A percentile compares a stretch with the other conserved stretches of the same genome.
Conservation (phyloP, 2,888 invertebrate genomes). For the Mesorhabditis belari region DNA sequence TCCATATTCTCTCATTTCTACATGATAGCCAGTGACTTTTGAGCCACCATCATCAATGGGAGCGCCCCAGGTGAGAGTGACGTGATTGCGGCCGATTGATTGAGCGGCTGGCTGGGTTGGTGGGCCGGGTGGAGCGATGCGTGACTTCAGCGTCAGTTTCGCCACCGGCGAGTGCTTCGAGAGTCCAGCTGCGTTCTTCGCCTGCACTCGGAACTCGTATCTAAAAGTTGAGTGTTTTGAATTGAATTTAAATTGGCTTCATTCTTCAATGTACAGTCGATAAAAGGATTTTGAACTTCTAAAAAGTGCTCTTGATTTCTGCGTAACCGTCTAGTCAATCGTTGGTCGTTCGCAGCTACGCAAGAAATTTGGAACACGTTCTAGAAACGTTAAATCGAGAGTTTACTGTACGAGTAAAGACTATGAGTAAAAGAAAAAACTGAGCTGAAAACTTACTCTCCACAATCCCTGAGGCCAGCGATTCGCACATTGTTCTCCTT, state of each 20-base stretch:
- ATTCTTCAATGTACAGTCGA: too few species aligned
- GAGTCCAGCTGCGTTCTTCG: conserved; percentile 94
- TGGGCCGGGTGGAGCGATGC: conserved; percentile 77
- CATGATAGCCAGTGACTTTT: conserved; percentile 65
- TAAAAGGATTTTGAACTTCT: too few species aligned
- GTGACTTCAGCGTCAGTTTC: conserved; percentile 74
- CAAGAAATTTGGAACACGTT: too few species aligned
- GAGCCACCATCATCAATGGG: conserved; percentile 76
- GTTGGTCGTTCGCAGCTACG: too few species aligned
- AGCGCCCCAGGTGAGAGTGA: conserved; percentile 85
- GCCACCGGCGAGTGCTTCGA: conserved; percentile 69
- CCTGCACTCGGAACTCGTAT: conserved; percentile 95
- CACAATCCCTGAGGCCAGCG: conserved; percentile 66
- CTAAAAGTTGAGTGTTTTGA: too few species aligned
- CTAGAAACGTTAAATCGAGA: too few species aligned
- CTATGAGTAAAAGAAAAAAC: conserved; percentile 55
- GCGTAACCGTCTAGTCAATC: too few species aligned
- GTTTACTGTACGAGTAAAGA: too few species aligned
- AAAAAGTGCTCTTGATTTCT: too few species aligned
- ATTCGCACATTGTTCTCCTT: conserved; percentile 62
- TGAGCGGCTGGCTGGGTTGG: conserved; percentile 79
- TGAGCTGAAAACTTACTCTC: too few species aligned
- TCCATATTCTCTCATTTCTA: conserved; percentile 47
- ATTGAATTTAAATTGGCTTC: too few species aligned
- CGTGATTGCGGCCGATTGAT: conserved; percentile 89